Base-by-base conservation (phyloP, 2,113 vertebrate species). In the Chloropsis cyanopogon region DNA sequence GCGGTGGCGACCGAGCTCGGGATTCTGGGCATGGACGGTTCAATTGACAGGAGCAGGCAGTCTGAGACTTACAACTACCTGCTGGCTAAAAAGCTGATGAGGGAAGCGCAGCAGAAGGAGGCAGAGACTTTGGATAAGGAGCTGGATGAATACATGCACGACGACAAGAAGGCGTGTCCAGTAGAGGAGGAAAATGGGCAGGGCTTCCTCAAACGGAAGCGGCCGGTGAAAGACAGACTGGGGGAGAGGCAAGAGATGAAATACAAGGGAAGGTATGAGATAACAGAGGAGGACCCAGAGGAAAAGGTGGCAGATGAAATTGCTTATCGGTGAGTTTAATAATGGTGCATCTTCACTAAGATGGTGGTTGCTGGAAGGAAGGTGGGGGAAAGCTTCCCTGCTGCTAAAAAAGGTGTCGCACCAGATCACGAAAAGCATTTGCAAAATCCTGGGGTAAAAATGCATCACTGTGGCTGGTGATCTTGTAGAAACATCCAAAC, bases 21-120 rank as follows among this genome's bases (percentile, higher is more conserved):
- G 10, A 98, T 99, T 86, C 97, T 99, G 84, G 99, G 98, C 72
- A 99, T 99, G 99, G 99, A 99, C 28, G 99, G 98, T 8, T 98
- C 93, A 10, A 89, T 99, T 33, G 98, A 98, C 97, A 99, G 97
- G 98, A 98, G 98, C 88, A 98, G 99, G 37, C 98, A 98, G 35
- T 99, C 98, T 14, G 99, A 99, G 97, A 98, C 98, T 29, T 99
- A 99, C 61, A 99, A 99, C 95, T 99, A 99, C 68, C 90, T 99
- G 44, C 95, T 99, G 76, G 99, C 99, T 23, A 98, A 98, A 71
- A 99, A 99, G 96, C 96, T 99, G 31, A 99, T 98, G 98, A 98
- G 97, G 73, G 98, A 99, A 96, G 91, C 97, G 79, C 96, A 98
- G 66, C 41, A 98, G 78, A 98, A 98, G 22, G 97, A 98, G 70